phyloP scores from a whole-genome alignment of 2,888 invertebrate species.

The Carpatolechia fugitivella region DNA sequence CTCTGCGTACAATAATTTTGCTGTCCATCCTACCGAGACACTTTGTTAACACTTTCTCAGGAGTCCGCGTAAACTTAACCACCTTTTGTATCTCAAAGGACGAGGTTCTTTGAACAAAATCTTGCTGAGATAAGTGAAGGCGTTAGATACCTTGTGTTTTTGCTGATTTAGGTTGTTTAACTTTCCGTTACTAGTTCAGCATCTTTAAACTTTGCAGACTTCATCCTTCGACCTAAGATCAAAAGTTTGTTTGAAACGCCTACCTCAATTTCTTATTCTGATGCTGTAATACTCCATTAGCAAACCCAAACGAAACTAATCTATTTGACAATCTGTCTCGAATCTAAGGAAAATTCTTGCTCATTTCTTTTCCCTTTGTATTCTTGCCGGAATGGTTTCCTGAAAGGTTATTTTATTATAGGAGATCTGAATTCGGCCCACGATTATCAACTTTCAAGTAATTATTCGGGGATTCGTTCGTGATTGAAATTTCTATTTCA shows the following conservation, averaged over 20 bases:
- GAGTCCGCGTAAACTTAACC: too few species aligned
- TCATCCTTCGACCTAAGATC: background rate
- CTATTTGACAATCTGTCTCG: constrained; percentile 2
- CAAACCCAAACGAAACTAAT: constrained; percentile 4
- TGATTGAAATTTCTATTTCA: constrained; percentile 12
- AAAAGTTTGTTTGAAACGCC: background rate
- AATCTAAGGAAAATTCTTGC: background rate
- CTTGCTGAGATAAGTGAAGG: background rate
- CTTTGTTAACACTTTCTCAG: too few species aligned
- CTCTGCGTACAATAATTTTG: too few species aligned
- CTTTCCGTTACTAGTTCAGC: background rate
- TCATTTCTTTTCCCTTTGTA: constrained; percentile 18
- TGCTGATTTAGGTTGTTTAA: background rate
- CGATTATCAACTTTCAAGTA: constrained; percentile 20
- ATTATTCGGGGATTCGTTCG: constrained; percentile 18
- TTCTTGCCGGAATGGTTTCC: constrained; percentile 8
- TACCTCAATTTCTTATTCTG: background rate
- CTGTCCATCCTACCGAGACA: too few species aligned
- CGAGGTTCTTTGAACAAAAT: background rate
- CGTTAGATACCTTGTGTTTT: background rate
- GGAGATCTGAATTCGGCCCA: constrained; percentile 27
- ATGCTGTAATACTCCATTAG: background rate
- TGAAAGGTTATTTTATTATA: constrained; percentile 25
- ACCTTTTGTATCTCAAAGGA: too few species aligned
- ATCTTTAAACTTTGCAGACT: background rate